These are phyloP conservation scores for Hiodon tergisus DNA, from an alignment of 2,113 vertebrate genomes.

Conservation along the genomic window DNA sequence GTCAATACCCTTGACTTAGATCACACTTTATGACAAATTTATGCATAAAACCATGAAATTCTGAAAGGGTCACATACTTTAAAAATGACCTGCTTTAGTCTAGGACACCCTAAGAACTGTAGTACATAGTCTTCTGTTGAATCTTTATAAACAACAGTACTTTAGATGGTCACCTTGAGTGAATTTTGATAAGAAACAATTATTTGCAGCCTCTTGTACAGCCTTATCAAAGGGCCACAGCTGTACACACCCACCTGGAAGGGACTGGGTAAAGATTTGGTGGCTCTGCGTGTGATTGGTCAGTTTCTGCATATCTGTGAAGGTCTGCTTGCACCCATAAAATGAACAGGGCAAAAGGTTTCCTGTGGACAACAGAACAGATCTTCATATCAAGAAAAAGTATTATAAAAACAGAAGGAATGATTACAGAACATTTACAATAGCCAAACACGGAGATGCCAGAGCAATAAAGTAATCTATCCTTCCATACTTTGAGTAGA, in stretches of 20 bases:
- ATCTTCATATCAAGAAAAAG: neutral
- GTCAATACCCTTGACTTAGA: too few relatives aligned
- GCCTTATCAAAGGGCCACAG: too few relatives aligned
- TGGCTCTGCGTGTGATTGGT: slow-evolving; percentile 55
- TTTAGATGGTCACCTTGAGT: too few relatives aligned
- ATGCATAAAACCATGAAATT: too few relatives aligned
- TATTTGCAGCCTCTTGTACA: too few relatives aligned
- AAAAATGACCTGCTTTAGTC: too few relatives aligned
- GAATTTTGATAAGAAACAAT: too few relatives aligned
- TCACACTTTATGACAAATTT: too few relatives aligned
- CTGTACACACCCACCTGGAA: slow-evolving; percentile 49
- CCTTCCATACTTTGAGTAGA: neutral
- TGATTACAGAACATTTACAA: neutral
- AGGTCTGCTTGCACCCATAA: slow-evolving; percentile 58
- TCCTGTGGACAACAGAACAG: slow-evolving; percentile 29
- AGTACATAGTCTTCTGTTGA: too few relatives aligned
- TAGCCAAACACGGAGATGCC: neutral
- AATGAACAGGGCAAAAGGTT: slow-evolving; percentile 43
- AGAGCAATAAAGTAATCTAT: neutral
- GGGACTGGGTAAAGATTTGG: slow-evolving; percentile 49
- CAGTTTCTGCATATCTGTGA: slow-evolving; percentile 37
- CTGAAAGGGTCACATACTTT: too few relatives aligned
- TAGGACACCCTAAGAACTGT: too few relatives aligned
- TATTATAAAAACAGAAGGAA: neutral
- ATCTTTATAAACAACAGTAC: too few relatives aligned